phyloP scores from a whole-genome alignment of 2,888 invertebrate genomes.

The Oscheius sp. region DNA sequence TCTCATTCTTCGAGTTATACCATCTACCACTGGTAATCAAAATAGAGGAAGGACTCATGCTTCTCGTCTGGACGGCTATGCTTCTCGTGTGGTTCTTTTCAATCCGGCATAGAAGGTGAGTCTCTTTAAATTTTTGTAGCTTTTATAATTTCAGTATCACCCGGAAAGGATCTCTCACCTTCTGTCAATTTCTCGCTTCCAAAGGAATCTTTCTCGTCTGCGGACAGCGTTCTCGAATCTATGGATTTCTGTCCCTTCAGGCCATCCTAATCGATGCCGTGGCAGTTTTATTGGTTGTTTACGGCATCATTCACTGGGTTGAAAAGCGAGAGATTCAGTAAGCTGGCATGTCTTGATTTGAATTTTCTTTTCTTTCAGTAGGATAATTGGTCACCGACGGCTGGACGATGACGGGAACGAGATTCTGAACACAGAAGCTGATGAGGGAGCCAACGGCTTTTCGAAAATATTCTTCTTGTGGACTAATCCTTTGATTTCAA shows the following conservation, averaged over 20 bases:
- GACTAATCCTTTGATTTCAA: slow-evolving; percentile 75
- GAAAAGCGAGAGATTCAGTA: slow-evolving; percentile 15
- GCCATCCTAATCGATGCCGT: not conserved
- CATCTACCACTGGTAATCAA: slow-evolving; percentile 5
- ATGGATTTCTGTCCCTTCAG: slow-evolving; percentile 2
- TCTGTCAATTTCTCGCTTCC: slow-evolving; percentile 15
- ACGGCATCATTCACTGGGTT: not conserved
- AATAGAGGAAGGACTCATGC: slow-evolving; percentile 23
- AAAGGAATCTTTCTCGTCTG: slow-evolving; percentile 15
- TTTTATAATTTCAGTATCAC: slow-evolving; percentile 5
- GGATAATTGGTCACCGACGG: not conserved
- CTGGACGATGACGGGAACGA: slow-evolving; percentile 7
- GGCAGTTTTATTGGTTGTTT: not conserved
- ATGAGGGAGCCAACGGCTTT: slow-evolving; percentile 42
- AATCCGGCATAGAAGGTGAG: slow-evolving; percentile 20
- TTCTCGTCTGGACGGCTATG: slow-evolving; percentile 29
- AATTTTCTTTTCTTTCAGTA: not conserved
- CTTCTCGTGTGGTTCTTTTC: slow-evolving; percentile 18
- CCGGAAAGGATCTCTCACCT: slow-evolving; percentile 3
- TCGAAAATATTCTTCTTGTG: slow-evolving; percentile 64
- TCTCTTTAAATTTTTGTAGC: slow-evolving; percentile 1
- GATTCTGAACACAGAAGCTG: slow-evolving; percentile 38
- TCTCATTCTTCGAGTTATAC: slow-evolving; percentile 7
- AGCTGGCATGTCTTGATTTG: not conserved
- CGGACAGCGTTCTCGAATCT: slow-evolving; percentile 9